Evolutionary conservation across 2,797 vertebrate species (phyloP), one percentile per base, ranked within the genome.

Genomic region (Sparidentex hasta): DNA sequence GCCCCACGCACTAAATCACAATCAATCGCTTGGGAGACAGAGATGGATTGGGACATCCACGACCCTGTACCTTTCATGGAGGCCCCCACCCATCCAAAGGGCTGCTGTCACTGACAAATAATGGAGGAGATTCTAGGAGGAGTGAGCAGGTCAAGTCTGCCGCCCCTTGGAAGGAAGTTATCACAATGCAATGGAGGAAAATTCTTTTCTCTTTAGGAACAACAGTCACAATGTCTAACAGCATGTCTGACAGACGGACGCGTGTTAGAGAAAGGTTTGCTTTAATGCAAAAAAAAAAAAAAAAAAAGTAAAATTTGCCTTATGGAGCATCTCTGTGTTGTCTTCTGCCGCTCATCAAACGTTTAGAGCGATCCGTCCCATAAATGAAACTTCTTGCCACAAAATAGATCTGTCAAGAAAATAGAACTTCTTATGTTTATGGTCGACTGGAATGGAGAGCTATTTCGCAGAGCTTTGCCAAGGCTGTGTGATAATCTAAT

Each of bases 31-130:
- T 62, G 84, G 84, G 87, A 84, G 96, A 94, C 94, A 95, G 93
- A 96, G 94, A 96, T 94, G 91, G 95, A 96, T 95, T 86, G 90
- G 89, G 71, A 84, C 74, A 83, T 90, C 90, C 85, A 1, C 84
- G 77, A 95, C 95, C 94, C 87, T 76, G 85, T 83, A 91, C 86
- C 92, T 90, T 92, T 58, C 86, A 78, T 80, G 76, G 87, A 85
- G 83, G 83, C 76, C 70, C 73, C 85, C 38, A 50, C 72, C 66
- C 65, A 91, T 92, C 92, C 92, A 90, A 82, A 88, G 90, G 81
- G 80, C 62, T 2, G 92, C 90, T 94, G 94, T 95, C 94, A 94
- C 84, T 76, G 92, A 87, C 92, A 80, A 87, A 95, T 94, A 93
- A 92, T 88, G 81, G 89, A 72, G 79, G 78, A 76, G 88, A 83